phyloP scores from a whole-genome alignment of 2,888 invertebrate species.

The Hololepta plana region DNA sequence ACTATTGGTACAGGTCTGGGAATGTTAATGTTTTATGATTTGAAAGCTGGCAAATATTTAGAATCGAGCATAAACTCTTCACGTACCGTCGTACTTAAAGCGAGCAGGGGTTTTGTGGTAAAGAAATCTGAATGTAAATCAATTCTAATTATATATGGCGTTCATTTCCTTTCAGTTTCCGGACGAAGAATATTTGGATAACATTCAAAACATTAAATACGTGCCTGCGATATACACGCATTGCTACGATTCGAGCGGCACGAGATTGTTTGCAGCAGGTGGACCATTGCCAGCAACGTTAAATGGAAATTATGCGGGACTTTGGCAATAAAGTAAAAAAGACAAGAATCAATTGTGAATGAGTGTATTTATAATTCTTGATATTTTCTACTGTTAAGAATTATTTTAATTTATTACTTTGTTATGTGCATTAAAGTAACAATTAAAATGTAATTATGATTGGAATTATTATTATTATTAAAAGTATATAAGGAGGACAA shows the following conservation, averaged over 20 bases:
- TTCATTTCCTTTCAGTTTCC: constrained; percentile 48
- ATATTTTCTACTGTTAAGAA: too few relatives aligned
- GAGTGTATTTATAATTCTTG: too few relatives aligned
- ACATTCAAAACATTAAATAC: constrained; percentile 71
- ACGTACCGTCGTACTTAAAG: constrained; percentile 70
- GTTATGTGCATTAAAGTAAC: too few relatives aligned
- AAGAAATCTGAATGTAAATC: too few relatives aligned
- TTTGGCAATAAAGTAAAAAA: constrained; percentile 59
- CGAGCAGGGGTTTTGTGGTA: constrained; percentile 79
- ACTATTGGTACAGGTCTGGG: constrained; percentile 90
- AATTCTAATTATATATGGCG: too few relatives aligned
- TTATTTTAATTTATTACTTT: too few relatives aligned
- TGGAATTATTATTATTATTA: too few relatives aligned
- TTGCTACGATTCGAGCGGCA: constrained; percentile 85
- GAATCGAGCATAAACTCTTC: constrained; percentile 82
- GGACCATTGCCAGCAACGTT: constrained; percentile 84
- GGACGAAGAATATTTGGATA: constrained; percentile 66
- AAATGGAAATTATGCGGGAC: constrained; percentile 85
- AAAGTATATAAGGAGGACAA: not conserved
- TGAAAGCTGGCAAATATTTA: constrained; percentile 77
- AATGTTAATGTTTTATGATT: constrained; percentile 83
- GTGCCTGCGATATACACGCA: constrained; percentile 92
- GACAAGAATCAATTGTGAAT: not conserved
- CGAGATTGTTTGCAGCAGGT: constrained; percentile 83
- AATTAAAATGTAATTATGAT: too few relatives aligned